Base-by-base conservation (phyloP, 2,113 vertebrate species). In the Melanocharis versteri region DNA sequence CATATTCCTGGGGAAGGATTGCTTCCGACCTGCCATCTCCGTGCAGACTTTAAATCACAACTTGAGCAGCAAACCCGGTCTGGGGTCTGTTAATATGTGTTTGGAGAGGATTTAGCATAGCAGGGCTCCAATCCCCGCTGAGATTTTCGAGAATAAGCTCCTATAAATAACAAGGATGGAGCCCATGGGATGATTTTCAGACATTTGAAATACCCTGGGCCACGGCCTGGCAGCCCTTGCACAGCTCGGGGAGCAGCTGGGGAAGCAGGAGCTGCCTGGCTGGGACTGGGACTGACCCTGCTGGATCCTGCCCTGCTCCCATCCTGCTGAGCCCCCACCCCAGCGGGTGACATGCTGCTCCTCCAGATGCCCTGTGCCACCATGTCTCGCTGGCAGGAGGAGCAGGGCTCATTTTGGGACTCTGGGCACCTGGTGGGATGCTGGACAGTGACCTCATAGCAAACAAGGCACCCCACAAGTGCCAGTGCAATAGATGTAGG, bases 331-430 rank as follows among this genome's bases (percentile, higher is more conserved):
- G 80, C 51, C 37, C 50, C 13, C 42, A 5, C 18, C 31, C 48
- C 0, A 0, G 16, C 9, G 1, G 15, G 27, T 13, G 6, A 4
- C 13, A 2, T 0, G 1, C n/a, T 26, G 78, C 69, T 82, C n/a
- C 51, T 75, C 61, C 42, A 17, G 48, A 5, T 7, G 9, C 20
- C 39, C 44, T 2, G 10, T 11, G 39, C 15, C 68, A 26, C 44
- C 4, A 0, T 1, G 0, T 15, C 57, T 37, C 1, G 0, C 62
- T 45, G 10, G 1, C 24, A 8, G 83, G 48, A 31, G 48, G 17
- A 37, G 0, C 1, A 0, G 12, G 51, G 54, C 4, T 94, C 1
- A 5, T 66, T 70, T 0, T 19, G 75, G 58, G 3, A 13, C 69
- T n/a, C 28, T 7, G 19, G 37, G 75, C 17, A 2, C 15, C 35